These are phyloP conservation scores for Morelia viridis DNA, from an alignment of 2,797 vertebrate species.

Conservation along the genomic window DNA sequence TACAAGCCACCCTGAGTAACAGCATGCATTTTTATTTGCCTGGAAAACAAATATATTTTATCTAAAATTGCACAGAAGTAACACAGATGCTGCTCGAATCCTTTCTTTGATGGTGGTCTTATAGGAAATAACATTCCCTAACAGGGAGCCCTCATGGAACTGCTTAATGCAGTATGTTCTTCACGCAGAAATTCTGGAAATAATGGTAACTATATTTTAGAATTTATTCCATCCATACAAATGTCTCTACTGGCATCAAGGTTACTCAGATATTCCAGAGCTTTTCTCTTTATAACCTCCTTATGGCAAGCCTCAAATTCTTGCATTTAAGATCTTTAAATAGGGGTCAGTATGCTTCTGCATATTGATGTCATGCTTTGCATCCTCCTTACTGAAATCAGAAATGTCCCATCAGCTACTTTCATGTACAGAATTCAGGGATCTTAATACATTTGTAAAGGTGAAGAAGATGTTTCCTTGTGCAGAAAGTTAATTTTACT, in stretches of 20 bases:
- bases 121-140: not conserved
- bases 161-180: not conserved
- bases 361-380: not conserved
- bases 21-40: not conserved
- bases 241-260: not conserved
- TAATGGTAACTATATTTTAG: not conserved
- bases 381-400: not conserved
- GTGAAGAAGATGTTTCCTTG: not conserved
- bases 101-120: not conserved
- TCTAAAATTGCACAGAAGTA: not conserved
- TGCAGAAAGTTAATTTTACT: not conserved
- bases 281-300: not conserved
- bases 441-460: not conserved
- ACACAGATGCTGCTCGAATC: not conserved
- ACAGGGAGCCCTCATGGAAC: not conserved
- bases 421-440: not conserved
- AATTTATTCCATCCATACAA: not conserved
- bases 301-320: not conserved
- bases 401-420: not conserved
- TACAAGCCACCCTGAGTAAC: not conserved
- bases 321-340: not conserved
- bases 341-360: not conserved
- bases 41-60: constrained; percentile 2
- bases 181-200: not conserved
- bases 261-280: not conserved